Percentiles rank a stretch among this genome's conserved stretches.
These are phyloP conservation scores for Pycnonotus jocosus DNA, from an alignment of 2,113 vertebrate species.

Conservation along the genomic window DNA sequence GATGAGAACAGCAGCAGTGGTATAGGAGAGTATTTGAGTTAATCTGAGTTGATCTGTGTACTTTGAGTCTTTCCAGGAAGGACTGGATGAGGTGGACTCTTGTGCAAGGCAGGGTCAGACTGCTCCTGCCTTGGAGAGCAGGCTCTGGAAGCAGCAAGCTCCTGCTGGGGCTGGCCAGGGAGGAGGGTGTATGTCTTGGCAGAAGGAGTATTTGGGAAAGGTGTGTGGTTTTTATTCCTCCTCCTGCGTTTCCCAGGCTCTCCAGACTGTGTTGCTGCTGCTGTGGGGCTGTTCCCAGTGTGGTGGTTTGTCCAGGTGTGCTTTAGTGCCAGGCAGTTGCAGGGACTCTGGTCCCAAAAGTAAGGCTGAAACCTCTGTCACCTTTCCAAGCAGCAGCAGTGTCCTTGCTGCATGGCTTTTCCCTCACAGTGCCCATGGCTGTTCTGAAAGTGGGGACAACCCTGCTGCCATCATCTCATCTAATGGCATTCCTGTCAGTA, in stretches of 20 bases:
- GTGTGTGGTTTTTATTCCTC: background rate
- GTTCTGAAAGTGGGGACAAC: background rate
- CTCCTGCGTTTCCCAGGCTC: background rate
- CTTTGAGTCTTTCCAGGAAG: background rate
- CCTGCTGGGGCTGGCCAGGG: background rate
- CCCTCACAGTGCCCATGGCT: background rate
- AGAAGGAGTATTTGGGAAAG: background rate
- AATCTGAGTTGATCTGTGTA: background rate
- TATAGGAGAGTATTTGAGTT: background rate
- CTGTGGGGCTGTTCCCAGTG: background rate
- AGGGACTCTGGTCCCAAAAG: background rate
- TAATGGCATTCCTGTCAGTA: rapidly evolving
- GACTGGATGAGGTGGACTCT: background rate
- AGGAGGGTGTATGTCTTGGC: rapidly evolving
- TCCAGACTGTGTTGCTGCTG: rapidly evolving
- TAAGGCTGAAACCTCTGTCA: background rate
- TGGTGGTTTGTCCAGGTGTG: rapidly evolving
- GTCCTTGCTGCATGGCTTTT: rapidly evolving
- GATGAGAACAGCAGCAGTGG: background rate
- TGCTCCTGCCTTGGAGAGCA: rapidly evolving
- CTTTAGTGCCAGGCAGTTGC: background rate
- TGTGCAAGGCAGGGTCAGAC: background rate
- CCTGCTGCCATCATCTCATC: background rate
- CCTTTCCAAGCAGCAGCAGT: background rate
- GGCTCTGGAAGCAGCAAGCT: background rate